phyloP scores from a whole-genome alignment of 2,888 invertebrate genomes.

The Ormyrus nitidulus region DNA sequence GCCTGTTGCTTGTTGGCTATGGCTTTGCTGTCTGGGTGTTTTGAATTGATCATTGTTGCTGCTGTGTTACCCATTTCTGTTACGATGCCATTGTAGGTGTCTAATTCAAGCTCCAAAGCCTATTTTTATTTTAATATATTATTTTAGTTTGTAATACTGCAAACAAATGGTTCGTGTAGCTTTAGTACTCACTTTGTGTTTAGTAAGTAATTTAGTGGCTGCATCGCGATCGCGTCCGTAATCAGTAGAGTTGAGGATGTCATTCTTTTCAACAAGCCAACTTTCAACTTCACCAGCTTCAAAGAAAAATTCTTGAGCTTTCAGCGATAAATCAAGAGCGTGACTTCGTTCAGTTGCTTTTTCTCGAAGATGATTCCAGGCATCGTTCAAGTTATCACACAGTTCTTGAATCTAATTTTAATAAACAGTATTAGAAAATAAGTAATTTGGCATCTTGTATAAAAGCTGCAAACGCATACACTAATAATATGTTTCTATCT shows the following conservation, averaged over 20 bases:
- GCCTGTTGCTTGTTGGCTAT: conserved; percentile 86
- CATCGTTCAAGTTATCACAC: conserved; percentile 83
- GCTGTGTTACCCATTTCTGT: conserved; percentile 95
- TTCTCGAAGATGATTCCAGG: conserved; percentile 85
- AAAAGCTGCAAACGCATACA: conserved; percentile 24
- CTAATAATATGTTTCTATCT: not conserved
- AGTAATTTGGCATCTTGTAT: not conserved
- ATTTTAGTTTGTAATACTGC: not conserved
- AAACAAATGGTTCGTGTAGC: conserved; percentile 2
- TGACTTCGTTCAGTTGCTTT: conserved; percentile 84
- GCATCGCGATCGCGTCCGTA: conserved; percentile 93
- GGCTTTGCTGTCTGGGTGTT: conserved; percentile 89
- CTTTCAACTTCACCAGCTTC: conserved; percentile 94
- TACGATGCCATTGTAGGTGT: conserved; percentile 93
- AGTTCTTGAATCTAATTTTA: conserved; percentile 82
- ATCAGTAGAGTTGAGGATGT: conserved; percentile 88
- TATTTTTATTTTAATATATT: conserved; percentile 68
- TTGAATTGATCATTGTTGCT: conserved; percentile 85
- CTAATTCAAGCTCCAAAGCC: conserved; percentile 92
- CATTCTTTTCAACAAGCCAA: conserved; percentile 93
- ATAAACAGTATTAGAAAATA: not conserved
- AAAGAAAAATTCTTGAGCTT: conserved; percentile 93
- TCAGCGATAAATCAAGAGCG: conserved; percentile 89
- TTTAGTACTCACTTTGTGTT: conserved; percentile 85
- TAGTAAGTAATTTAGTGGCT: conserved; percentile 93